Evolutionary conservation across 2,797 vertebrate species (phyloP).

Genomic region (Micromesistius poutassou): DNA sequence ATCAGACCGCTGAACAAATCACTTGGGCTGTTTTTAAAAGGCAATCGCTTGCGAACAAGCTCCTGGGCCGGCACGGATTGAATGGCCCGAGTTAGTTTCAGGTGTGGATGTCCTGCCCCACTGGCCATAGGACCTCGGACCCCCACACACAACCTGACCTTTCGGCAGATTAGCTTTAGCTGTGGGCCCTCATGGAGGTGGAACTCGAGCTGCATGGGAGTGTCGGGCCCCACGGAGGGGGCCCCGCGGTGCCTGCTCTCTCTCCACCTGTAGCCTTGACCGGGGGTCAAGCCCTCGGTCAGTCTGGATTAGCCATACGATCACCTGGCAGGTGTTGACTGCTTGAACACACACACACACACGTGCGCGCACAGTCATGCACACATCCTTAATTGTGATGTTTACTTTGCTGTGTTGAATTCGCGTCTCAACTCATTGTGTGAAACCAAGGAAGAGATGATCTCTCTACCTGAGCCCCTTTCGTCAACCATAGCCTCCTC

Average conservation of each 20-base stretch:
- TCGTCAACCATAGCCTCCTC: neutral
- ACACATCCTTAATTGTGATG: neutral
- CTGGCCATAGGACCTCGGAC: neutral
- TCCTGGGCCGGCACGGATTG: neutral
- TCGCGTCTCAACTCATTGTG: neutral
- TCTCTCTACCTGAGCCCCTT: neutral
- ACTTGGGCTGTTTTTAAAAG: neutral
- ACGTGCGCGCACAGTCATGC: neutral
- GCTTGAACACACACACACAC: neutral
- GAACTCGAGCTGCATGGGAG: conserved; percentile 19
- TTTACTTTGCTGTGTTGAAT: neutral
- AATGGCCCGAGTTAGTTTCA: neutral
- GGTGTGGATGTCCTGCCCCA: neutral
- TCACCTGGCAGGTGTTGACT: conserved; percentile 14
- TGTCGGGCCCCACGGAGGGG: conserved; percentile 8
- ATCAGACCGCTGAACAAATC: neutral
- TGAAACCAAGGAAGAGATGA: neutral
- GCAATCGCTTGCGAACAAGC: neutral
- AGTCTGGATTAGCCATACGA: conserved; percentile 3
- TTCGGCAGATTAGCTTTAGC: conserved; percentile 25
- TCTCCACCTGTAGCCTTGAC: conserved; percentile 9
- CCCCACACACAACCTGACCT: conserved; percentile 16
- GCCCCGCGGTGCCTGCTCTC: neutral
- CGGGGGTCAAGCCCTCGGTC: neutral
- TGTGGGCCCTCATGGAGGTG: neutral